Evolutionary conservation across 2,797 vertebrate species (phyloP), one percentile per base, ranked within the genome.

Genomic region (Cryptoblepharus egeriae): DNA sequence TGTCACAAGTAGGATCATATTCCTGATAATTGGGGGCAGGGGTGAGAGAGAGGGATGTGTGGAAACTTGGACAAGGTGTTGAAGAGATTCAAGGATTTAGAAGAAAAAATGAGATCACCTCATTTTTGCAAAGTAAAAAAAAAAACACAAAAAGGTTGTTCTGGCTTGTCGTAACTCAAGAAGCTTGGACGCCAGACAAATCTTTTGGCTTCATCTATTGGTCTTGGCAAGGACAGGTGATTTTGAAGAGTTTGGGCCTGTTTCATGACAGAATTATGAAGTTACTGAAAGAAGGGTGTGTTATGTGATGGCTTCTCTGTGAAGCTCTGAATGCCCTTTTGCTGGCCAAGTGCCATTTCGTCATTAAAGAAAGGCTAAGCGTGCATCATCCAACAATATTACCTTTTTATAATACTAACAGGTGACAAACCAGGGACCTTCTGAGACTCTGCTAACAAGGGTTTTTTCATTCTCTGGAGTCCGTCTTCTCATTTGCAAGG

Each of bases 61-160:
- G 88, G 86, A 90, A 93, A 93, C 88, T 83, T 83, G 87, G 84
- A 91, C 88, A 90, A 93, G 82, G 88, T 88, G 85, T 93, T 92
- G 90, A 90, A 91, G 85, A 87, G 32, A 65, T 77, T 77, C 26
- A 83, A 87, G 55, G 78, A 57, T 88, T 82, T 81, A 63, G 77
- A 67, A 87, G 79, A 81, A 86, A 81, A 82, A 86, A 88, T 89
- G 77, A 92, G 77, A 86, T 92, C 89, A 93, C 92, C 88, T 91
- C 75, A 5, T 84, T 45, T 76, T 90, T 87, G 80, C 70, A 42
- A 20, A 61, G 61, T 1, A 39, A 49, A 42, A 69, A 39, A 86
- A 88, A n/a, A n/a, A n/a, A n/a, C n/a, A n/a, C n/a, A n/a, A n/a
- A n/a, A 60, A 79, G 81, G 76, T 35, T 81, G 81, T 81, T 79